Evolutionary conservation across 1,140 invertebrate species (phyloP).

Genomic region (Anastrepha ludens): DNA sequence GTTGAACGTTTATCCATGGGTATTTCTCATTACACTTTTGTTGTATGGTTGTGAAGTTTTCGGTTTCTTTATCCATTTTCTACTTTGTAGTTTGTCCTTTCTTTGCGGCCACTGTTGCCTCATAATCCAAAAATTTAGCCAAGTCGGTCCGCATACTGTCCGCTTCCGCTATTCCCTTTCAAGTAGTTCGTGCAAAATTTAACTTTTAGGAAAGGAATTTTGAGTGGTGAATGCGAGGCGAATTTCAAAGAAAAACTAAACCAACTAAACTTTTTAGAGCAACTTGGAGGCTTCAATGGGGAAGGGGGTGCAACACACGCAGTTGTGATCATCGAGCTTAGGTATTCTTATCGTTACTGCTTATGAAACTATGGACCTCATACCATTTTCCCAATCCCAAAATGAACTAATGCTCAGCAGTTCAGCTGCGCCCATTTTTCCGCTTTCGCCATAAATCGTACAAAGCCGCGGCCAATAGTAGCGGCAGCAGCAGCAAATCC

Average conservation of each 20-base stretch:
- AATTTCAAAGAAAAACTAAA: constrained; percentile 51
- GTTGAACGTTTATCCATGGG: constrained; percentile 30
- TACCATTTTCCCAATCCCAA: neutral
- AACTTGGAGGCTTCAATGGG: neutral
- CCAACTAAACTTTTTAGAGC: constrained; percentile 18
- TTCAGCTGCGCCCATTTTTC: constrained; percentile 15
- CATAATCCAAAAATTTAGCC: constrained; percentile 40
- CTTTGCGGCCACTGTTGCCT: constrained; percentile 9
- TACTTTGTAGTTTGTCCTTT: constrained; percentile 51
- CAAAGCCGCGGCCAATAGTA: constrained; percentile 12
- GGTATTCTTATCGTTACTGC: neutral
- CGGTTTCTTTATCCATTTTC: constrained; percentile 40
- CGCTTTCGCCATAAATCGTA: constrained; percentile 44
- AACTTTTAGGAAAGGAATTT: constrained; percentile 11
- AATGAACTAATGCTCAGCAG: neutral
- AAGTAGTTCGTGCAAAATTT: constrained; percentile 40
- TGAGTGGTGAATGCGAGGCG: neutral
- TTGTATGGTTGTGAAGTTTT: constrained; percentile 38
- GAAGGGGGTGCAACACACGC: neutral
- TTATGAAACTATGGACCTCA: neutral
- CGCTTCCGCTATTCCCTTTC: neutral
- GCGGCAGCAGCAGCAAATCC: constrained; percentile 2
- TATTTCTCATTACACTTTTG: constrained; percentile 40
- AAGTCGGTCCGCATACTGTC: neutral
- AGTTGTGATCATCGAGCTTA: neutral